phyloP scores from a whole-genome alignment of 2,888 invertebrate genomes.

The Hypolimnas misippus region DNA sequence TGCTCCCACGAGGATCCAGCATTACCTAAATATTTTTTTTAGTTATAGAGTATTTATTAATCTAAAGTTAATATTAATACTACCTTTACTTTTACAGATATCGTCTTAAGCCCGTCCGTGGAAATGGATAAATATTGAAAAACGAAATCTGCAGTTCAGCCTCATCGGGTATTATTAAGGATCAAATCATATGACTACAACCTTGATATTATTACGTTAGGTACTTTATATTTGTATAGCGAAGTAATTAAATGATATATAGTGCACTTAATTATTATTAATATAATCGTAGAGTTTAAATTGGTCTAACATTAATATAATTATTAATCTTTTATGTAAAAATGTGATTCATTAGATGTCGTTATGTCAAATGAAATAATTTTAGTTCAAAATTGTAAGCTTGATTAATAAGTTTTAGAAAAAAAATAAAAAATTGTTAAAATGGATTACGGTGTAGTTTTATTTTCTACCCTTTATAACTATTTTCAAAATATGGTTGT shows the following conservation, averaged over 20 bases:
- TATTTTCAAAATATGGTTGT: too few relatives aligned
- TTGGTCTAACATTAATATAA: not conserved
- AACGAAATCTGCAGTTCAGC: not conserved
- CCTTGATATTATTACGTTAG: slow-evolving; percentile 1
- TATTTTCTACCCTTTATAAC: too few relatives aligned
- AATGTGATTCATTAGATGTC: not conserved
- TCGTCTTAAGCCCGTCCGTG: slow-evolving; percentile 56
- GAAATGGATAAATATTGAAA: slow-evolving; percentile 48
- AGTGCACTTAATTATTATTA: not conserved
- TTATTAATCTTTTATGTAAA: not conserved
- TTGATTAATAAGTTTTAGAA: not conserved
- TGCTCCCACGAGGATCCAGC: too few relatives aligned
- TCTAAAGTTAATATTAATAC: too few relatives aligned
- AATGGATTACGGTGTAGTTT: not conserved
- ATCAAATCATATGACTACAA: slow-evolving; percentile 3
- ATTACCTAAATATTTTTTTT: too few relatives aligned
- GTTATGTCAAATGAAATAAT: not conserved
- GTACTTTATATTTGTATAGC: not conserved
- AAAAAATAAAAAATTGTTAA: not conserved
- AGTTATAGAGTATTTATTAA: not conserved
- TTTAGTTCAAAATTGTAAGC: not conserved
- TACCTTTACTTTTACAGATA: slow-evolving; percentile 52
- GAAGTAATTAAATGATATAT: slow-evolving; percentile 3
- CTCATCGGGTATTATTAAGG: not conserved
- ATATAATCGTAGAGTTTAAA: not conserved